A percentile compares a stretch with the other conserved stretches of the same genome.
Evolutionary conservation across 1,140 invertebrate genomes (phyloP).

Genomic region (Drosophila quadrilineata): DNA sequence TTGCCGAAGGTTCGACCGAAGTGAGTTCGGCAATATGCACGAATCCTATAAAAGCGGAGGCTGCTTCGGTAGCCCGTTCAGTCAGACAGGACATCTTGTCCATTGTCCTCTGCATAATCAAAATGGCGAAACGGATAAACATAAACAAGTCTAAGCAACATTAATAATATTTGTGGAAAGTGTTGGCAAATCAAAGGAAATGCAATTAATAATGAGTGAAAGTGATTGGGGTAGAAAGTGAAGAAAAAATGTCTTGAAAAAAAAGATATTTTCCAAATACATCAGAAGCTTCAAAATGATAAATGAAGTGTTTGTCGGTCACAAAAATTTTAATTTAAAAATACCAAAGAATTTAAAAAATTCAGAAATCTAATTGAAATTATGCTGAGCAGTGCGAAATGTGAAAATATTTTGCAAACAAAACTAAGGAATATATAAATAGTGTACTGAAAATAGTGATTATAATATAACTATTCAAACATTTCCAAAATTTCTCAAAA

Average conservation of each 20-base stretch:
- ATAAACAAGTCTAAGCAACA: not conserved
- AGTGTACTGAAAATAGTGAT: no score
- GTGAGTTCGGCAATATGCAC: constrained; percentile 3
- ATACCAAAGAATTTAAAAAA: no score
- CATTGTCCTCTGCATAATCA: not conserved
- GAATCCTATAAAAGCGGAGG: constrained; percentile 69
- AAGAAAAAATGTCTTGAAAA: not conserved
- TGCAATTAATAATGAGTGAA: constrained; percentile 47
- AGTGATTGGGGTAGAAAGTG: not conserved
- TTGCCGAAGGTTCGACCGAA: constrained; percentile 17
- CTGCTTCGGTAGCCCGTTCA: constrained; percentile 47
- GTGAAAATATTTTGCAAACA: no score
- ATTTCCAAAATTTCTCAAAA: no score
- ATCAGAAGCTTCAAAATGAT: no score
- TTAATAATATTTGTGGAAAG: constrained; percentile 1
- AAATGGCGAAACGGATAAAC: not conserved
- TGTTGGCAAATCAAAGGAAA: constrained; percentile 32
- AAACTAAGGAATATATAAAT: no score
- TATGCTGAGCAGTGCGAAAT: no score
- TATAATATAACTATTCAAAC: no score
- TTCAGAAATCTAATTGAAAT: no score
- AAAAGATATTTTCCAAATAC: no score
- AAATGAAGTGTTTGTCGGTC: no score
- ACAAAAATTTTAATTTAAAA: no score
- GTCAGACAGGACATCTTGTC: constrained; percentile 41